phyloP scores from a whole-genome alignment of 2,888 invertebrate genomes.

The Mythimna pallens region DNA sequence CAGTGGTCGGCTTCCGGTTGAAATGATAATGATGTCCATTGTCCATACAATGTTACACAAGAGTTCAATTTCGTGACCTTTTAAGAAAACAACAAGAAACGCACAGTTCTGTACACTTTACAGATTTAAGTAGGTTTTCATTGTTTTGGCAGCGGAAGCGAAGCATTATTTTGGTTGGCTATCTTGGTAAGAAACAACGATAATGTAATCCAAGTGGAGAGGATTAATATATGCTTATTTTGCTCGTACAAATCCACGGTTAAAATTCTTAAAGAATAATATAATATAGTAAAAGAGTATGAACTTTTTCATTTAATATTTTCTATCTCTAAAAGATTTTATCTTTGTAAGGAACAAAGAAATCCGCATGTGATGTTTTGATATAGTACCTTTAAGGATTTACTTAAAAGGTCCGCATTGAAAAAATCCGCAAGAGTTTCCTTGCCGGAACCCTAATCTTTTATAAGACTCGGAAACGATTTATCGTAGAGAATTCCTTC shows the following conservation, averaged over 20 bases:
- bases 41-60: not conserved
- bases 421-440: slow-evolving; percentile 46
- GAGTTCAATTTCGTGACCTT: not conserved
- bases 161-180: slow-evolving; percentile 26
- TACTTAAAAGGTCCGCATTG: slow-evolving; percentile 45
- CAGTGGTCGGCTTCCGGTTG: not conserved
- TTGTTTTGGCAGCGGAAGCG: slow-evolving; percentile 46
- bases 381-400: slow-evolving; percentile 47
- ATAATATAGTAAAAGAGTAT: slow-evolving; percentile 1
- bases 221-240: slow-evolving; percentile 26
- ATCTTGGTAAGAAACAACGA: slow-evolving; percentile 28
- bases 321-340: slow-evolving; percentile 32
- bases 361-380: slow-evolving; percentile 48
- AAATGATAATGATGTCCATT: not conserved
- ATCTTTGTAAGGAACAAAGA: slow-evolving; percentile 28
- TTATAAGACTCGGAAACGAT: slow-evolving; percentile 62
- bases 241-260: not conserved
- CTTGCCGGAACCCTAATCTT: slow-evolving; percentile 54
- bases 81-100: slow-evolving; percentile 4
- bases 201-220: slow-evolving; percentile 17
- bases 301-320: slow-evolving; percentile 19
- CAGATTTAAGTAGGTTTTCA: slow-evolving; percentile 38
- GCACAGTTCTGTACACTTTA: slow-evolving; percentile 1
- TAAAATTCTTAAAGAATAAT: slow-evolving; percentile 2
- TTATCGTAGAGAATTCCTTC: slow-evolving; percentile 55